Evolutionary conservation across 2,797 vertebrate species (phyloP).

Genomic region (Hipposideros larvatus): DNA sequence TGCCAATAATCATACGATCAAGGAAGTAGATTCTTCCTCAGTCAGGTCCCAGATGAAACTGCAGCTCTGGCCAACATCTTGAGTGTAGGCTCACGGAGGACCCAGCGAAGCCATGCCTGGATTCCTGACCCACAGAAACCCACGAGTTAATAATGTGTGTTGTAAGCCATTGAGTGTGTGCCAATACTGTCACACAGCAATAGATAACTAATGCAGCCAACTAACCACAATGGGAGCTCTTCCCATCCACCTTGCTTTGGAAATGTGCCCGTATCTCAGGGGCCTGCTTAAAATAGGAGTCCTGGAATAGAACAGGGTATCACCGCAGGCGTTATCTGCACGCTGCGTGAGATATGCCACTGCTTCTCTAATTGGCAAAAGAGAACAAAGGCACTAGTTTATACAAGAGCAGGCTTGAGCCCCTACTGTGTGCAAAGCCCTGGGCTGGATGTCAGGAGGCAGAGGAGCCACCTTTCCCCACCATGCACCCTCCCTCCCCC

Average conservation of each 20-base stretch:
- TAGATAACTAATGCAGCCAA: neutral
- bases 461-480: neutral
- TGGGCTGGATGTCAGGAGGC: neutral
- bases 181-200: neutral
- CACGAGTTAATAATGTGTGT: neutral
- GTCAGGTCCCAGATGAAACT: neutral
- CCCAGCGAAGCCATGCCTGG: neutral
- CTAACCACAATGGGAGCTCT: neutral
- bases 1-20: accelerated
- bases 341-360: neutral
- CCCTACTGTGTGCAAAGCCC: neutral
- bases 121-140: neutral
- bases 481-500: accelerated
- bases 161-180: neutral
- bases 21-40: neutral
- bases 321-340: neutral
- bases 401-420: neutral
- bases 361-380: neutral
- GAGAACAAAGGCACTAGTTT: neutral
- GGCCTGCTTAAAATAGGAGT: neutral
- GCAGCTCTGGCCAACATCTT: neutral
- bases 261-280: neutral
- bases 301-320: neutral
- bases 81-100: neutral
- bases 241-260: neutral